A percentile compares a stretch with the other conserved stretches of the same genome.
phyloP scores from a whole-genome alignment of 2,888 invertebrate genomes.

The Athalia circularis region DNA sequence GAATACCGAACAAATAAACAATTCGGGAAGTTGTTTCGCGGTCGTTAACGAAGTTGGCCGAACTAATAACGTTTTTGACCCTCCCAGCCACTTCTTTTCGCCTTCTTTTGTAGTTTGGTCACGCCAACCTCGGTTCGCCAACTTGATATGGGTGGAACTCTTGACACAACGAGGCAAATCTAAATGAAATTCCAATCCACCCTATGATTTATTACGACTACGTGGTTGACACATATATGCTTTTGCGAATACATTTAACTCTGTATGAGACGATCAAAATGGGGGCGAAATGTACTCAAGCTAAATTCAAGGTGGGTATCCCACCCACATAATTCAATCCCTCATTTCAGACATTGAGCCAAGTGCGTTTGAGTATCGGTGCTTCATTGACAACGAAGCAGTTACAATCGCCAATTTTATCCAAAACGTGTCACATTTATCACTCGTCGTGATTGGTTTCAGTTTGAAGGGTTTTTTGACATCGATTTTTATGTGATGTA shows the following conservation, averaged over 20 bases:
- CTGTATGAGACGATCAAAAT: too few relatives aligned
- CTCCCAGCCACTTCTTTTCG: background rate
- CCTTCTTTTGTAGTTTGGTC: conserved; percentile 25
- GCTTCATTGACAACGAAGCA: too few relatives aligned
- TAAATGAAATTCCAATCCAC: conserved; percentile 23
- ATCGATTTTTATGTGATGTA: too few relatives aligned
- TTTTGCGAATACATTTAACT: background rate
- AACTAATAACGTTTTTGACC: conserved; percentile 29
- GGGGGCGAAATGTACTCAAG: too few relatives aligned
- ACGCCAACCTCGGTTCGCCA: conserved; percentile 7
- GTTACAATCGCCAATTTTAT: too few relatives aligned
- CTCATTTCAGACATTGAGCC: too few relatives aligned
- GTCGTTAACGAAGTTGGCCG: conserved; percentile 34
- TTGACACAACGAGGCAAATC: conserved; percentile 5
- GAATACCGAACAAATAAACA: conserved; percentile 13
- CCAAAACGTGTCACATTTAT: too few relatives aligned
- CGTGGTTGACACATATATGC: background rate
- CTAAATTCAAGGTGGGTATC: too few relatives aligned
- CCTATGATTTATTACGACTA: conserved; percentile 1
- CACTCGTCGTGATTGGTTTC: too few relatives aligned
- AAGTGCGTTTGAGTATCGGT: too few relatives aligned
- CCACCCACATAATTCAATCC: too few relatives aligned
- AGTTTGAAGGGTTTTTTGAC: too few relatives aligned
- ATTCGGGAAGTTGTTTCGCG: conserved; percentile 26
- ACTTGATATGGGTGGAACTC: background rate